Percentiles rank a stretch among this genome's conserved stretches.
Evolutionary conservation across 2,888 invertebrate species (phyloP).

Genomic region (Chorisops tibialis): DNA sequence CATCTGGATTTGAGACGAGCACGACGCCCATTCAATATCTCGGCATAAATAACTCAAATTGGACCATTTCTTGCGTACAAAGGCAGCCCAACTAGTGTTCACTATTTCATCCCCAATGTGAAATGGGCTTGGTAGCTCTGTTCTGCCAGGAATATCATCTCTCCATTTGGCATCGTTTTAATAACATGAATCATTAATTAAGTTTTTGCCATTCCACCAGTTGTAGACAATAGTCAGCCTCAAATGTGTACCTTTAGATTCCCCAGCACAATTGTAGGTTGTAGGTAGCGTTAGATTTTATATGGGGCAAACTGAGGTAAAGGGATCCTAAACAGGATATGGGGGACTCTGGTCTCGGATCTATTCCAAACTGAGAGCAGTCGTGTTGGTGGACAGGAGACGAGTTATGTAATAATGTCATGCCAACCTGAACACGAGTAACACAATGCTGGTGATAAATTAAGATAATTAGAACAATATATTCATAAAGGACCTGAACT

Average conservation of each 20-base stretch:
- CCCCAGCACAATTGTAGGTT: no score
- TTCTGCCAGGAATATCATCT: slow-evolving; percentile 10
- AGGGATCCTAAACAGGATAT: no score
- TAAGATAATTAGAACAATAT: slow-evolving; percentile 33
- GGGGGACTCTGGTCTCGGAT: no score
- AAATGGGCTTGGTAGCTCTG: neutral
- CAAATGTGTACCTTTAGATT: neutral
- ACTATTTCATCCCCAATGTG: neutral
- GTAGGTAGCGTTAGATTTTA: no score
- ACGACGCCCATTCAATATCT: neutral
- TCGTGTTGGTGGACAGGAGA: neutral
- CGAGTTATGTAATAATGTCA: slow-evolving; percentile 29
- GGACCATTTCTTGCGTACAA: slow-evolving; percentile 6
- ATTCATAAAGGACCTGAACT: slow-evolving; percentile 30
- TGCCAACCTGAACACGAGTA: slow-evolving; percentile 27
- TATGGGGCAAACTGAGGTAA: no score
- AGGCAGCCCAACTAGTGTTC: slow-evolving; percentile 2
- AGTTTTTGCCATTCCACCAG: slow-evolving; percentile 30
- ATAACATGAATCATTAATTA: slow-evolving; percentile 33
- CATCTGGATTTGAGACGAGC: neutral
- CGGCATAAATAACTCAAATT: slow-evolving; percentile 12
- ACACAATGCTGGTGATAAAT: slow-evolving; percentile 31
- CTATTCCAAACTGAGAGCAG: neutral
- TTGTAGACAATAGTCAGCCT: slow-evolving; percentile 13
- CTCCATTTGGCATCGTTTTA: slow-evolving; percentile 27